Evolutionary conservation across 1,140 invertebrate species (phyloP), one percentile per base, ranked within the genome.

Genomic region (Pachyrhynchus sulphureomaculatus): DNA sequence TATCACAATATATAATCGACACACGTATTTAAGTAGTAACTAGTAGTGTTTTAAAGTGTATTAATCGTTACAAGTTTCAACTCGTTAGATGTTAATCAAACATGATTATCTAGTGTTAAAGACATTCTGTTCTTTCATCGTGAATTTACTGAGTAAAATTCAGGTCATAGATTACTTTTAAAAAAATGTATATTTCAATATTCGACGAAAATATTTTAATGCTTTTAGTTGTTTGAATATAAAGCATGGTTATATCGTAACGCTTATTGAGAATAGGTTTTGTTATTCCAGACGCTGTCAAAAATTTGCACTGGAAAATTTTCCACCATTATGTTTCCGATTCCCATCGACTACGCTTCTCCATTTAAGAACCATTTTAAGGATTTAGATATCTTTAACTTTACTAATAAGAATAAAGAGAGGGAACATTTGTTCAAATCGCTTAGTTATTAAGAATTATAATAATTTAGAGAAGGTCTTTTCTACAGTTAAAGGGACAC

Each of bases 301-400:
- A 91, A 91, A 10, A 96, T 98, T 75, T 94, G 93, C 36, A 92
- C 94, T 2, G 95, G 98, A 82, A 98, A 98, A 80, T 98, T 96
- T 78, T 97, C 95, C 2, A 98, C 96, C 2, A 98, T 98, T 70
- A 91, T 98, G 59, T 98, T 98, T 79, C 96, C 95, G 18, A 80
- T 98, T 65, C 95, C 95, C 20, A 91, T 97, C 71, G 93, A 97
- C 73, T 83, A 96, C 71, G 73, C 96, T 51, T 86, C 85, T n/a
- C 48, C 48, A 21, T 62, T 56, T 57, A 54, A 34, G 32, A 24
- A 59, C n/a, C 17, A 59, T 17, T 41, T 47, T 55, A 42, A 57
- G 41, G 36, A 36, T 15, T 36, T 57, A 20, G 29, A 57, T 34
- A 17, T 55, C 9, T 44, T 55, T 41, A 55, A 39, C 9, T 6